phyloP scores from a whole-genome alignment of 2,113 vertebrate genomes.

The Bufo bufo region DNA sequence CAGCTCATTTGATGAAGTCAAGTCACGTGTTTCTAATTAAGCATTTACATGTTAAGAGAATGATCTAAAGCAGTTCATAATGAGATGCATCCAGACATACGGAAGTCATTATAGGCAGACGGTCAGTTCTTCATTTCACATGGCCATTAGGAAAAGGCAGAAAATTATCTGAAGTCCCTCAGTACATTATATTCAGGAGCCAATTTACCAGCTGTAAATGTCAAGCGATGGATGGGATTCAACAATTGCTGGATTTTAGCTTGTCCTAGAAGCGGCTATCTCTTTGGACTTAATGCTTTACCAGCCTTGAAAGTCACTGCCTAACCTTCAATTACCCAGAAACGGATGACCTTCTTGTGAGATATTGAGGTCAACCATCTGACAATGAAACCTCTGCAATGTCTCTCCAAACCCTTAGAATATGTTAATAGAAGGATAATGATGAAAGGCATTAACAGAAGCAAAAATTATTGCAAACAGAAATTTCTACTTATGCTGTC shows the following conservation, averaged over 20 bases:
- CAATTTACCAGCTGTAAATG: constrained; percentile 28
- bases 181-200: not conserved
- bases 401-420: not conserved
- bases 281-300: constrained; percentile 33
- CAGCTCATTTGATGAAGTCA: no score
- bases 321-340: constrained; percentile 44
- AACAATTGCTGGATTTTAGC: not conserved
- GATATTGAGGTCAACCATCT: constrained; percentile 46
- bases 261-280: constrained; percentile 31
- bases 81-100: not conserved
- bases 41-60: not conserved
- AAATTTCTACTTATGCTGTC: not conserved
- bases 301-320: constrained; percentile 23
- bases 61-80: not conserved
- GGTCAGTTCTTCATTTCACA: not conserved
- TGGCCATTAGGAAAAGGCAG: not conserved
- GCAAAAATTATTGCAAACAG: not conserved
- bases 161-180: not conserved
- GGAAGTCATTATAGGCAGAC: not conserved
- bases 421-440: not conserved
- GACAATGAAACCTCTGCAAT: not conserved
- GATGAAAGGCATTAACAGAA: not conserved
- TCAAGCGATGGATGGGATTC: not conserved
- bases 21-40: no score
- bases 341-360: constrained; percentile 52